Conservation (phyloP, 2,113 vertebrate genomes). For the Paraplagusia blochii region DNA sequence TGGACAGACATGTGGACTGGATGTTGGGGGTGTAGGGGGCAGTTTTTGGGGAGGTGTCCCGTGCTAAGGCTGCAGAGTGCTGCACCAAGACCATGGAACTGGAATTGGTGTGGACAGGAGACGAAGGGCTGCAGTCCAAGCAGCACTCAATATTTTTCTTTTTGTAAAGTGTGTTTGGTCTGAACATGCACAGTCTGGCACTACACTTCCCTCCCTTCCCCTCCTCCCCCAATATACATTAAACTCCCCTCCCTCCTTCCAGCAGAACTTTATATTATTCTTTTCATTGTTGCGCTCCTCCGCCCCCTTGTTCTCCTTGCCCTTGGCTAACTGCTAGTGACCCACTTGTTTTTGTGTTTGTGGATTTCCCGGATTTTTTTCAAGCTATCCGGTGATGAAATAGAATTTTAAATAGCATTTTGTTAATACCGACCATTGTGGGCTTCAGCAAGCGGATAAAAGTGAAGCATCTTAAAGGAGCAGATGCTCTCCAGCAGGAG, state of each 20-base stretch:
- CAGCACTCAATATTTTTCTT: constrained; percentile 5
- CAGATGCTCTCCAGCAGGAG: constrained; percentile 20
- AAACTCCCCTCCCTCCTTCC: constrained; percentile 46
- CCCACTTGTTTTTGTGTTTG: constrained; percentile 75
- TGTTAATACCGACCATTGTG: constrained; percentile 54
- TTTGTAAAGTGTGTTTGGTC: constrained; percentile 22
- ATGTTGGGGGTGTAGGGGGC: constrained; percentile 60
- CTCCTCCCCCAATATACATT: background rate
- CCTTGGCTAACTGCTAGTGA: constrained; percentile 71
- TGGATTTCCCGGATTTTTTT: constrained; percentile 61
- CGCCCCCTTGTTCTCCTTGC: constrained; percentile 62
- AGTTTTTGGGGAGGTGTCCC: constrained; percentile 8
- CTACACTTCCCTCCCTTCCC: constrained; percentile 57
- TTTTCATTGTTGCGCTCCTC: constrained; percentile 77
- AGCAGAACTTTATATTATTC: constrained; percentile 74
- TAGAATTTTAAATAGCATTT: constrained; percentile 67
- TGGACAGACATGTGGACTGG: constrained; percentile 78
- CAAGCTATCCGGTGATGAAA: constrained; percentile 61
- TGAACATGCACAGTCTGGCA: constrained; percentile 35
- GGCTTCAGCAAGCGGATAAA: constrained; percentile 33
- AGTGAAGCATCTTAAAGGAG: constrained; percentile 30
- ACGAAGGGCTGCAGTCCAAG: constrained; percentile 16
- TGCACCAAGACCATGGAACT: constrained; percentile 22
- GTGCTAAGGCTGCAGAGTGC: constrained; percentile 27
- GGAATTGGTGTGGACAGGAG: constrained; percentile 18